Evolutionary conservation across 2,888 invertebrate species (phyloP), one percentile per base, ranked within the genome.

Genomic region (Dryocosmus kuriphilus): DNA sequence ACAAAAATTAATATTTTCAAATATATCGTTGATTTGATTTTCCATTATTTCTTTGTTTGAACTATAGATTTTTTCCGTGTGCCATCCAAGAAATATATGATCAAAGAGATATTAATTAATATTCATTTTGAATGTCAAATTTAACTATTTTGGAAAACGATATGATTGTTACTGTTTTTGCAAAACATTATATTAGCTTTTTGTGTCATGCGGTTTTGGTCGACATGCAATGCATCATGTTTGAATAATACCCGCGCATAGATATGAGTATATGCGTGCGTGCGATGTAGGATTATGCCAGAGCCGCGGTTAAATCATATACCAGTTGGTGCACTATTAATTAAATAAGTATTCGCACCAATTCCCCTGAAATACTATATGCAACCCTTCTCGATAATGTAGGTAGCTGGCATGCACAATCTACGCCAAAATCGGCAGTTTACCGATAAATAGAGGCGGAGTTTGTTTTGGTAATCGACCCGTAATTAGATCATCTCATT

Each of bases 211-310:
- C 32, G 16, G 30, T 32, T 62, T 62, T 71, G 67, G 71, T 63
- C 76, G 79, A 71, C 76, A 74, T 57, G 77, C 46, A 63, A 76
- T 78, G 71, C 55, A 79, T 78, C 79, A 80, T 74, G 79, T 73
- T 55, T 81, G 81, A 82, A 82, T 77, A 82, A 78, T 76, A 74
- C 77, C 79, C 35, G 51, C 60, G 62, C 32, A 65, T 14, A 24
- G 22, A 30, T 38, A 51, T 24, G 55, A 51, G 71, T 51, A 65
- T 55, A 51, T 65, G 46, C 67, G 71, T 73, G 61, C 73, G 71
- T 67, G 76, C 77, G 79, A 80, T 78, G 74, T 75, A 79, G 79
- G 82, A 80, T 79, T 79, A 80, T 76, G 80, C 80, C 22, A 60
- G 41, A 55, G 75, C 67, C 74, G 24, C 76, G 55, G 57, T 77